Evolutionary conservation across 2,797 vertebrate species (phyloP), one percentile per base, ranked within the genome.

Genomic region (Vultur gryphus): DNA sequence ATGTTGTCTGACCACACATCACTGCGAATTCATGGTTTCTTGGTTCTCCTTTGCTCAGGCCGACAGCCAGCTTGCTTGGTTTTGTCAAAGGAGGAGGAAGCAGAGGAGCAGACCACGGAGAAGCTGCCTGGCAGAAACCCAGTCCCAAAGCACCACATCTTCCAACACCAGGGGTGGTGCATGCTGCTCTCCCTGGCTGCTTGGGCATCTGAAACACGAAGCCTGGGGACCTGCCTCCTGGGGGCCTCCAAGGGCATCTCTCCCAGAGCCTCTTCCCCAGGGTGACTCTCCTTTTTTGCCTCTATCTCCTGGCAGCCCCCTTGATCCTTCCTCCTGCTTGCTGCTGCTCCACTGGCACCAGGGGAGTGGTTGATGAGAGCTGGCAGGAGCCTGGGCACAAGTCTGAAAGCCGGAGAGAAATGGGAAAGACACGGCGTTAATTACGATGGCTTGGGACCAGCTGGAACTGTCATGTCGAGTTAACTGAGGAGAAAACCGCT

Each of bases 401-500:
- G 58, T 77, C 80, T 90, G 86, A 71, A 80, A 89, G 69, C n/a
- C 2, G 3, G 55, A 49, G 76, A 49, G 70, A 73, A 84, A 88
- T 0, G 0, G 58, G 51, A 84, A 92, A 90, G 86, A 87, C 5
- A 4, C 5, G 8, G 66, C 12, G 10, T 90, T 94, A 92, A 95
- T 96, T 61, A 67, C 2, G 55, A 76, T 84, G 91, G 92, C 87
- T 77, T 54, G 62, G 79, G 81, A 92, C 89, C 97, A 97, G 97
- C 97, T 98, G 96, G 95, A 97, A 89, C 96, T 84, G 84, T 96
- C 61, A 21, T 5, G 7, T 19, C 35, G 9, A 55, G 89, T 96
- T 97, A 98, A 98, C 81, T 76, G 87, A 92, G 97, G 94, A 98
- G 96, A 98, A 98, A 98, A 98, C 89, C 95, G 95, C 91, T 93